Percentiles rank a stretch among this genome's conserved stretches.
These are phyloP conservation scores for Agrilus mali DNA, from an alignment of 2,888 invertebrate genomes.

Conservation along the genomic window DNA sequence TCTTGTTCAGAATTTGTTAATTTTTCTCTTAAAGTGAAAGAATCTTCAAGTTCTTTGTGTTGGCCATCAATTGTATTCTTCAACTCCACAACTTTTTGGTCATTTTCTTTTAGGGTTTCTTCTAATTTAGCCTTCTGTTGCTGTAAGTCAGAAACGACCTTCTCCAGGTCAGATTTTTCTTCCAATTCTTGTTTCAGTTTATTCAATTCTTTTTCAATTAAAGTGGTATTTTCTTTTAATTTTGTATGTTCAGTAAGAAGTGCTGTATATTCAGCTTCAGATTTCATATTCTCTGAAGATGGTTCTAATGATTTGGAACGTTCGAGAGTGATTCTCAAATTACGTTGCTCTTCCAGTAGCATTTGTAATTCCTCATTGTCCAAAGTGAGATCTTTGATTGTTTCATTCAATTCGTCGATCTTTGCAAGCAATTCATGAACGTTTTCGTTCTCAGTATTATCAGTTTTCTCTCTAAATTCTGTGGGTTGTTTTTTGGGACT, in stretches of 20 bases:
- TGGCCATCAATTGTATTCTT: conserved; percentile 21
- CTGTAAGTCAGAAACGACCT: not conserved
- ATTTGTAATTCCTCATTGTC: conserved; percentile 50
- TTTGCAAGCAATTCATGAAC: conserved; percentile 20
- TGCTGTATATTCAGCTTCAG: conserved; percentile 17
- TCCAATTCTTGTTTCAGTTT: conserved; percentile 13
- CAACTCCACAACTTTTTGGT: conserved; percentile 23
- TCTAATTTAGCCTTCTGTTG: conserved; percentile 8
- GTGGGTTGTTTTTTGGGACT: conserved; percentile 7
- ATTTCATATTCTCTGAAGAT: conserved; percentile 19
- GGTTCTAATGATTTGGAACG: conserved; percentile 19
- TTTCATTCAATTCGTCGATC: conserved; percentile 39
- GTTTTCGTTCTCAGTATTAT: conserved; percentile 3
- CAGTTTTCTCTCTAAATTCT: conserved; percentile 6
- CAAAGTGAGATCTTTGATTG: conserved; percentile 43
- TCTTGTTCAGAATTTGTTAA: conserved; percentile 23
- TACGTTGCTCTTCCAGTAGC: conserved; percentile 40
- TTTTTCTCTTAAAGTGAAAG: conserved; percentile 7
- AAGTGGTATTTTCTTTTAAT: conserved; percentile 22
- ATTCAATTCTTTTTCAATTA: conserved; percentile 13
- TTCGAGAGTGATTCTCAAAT: conserved; percentile 25
- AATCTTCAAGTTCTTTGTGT: conserved; percentile 2
- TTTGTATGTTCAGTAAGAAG: conserved; percentile 14
- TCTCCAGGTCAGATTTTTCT: conserved; percentile 5
- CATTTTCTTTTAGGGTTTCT: conserved; percentile 11